Conservation (phyloP, 2,113 vertebrate species). For the Puntigrus tetrazona region DNA sequence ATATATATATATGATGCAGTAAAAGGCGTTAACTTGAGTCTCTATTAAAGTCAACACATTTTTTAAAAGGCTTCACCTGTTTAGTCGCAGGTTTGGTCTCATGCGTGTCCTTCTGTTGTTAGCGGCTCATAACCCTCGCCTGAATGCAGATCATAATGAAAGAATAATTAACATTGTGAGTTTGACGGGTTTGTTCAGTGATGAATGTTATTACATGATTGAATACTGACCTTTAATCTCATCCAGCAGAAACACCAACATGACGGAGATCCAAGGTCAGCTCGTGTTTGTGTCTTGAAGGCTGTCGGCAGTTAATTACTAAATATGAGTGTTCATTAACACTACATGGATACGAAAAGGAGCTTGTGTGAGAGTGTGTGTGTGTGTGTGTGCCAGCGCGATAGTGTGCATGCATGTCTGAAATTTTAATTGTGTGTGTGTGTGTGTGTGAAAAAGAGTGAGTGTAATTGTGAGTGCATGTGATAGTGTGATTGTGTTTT, state of each 20-base stretch:
- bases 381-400: no score
- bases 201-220: neutral
- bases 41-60: neutral
- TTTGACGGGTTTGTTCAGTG: neutral
- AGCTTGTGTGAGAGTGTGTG: no score
- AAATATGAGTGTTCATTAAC: conserved; percentile 3
- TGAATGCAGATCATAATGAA: neutral
- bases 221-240: neutral
- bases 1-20: no score
- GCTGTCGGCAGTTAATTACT: conserved; percentile 2
- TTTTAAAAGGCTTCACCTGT: neutral
- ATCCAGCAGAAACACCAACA: neutral
- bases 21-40: neutral
- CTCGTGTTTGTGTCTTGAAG: neutral
- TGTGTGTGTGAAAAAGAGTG: no score
- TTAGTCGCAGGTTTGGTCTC: neutral
- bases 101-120: neutral
- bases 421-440: no score
- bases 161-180: neutral
- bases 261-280: no score
- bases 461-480: no score
- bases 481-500: no score
- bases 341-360: neutral
- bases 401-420: no score
- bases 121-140: neutral